A percentile compares a stretch with the other conserved stretches of the same genome.
Conservation (phyloP, 2,888 invertebrate genomes). For the Stenchaetothrips biformis region DNA sequence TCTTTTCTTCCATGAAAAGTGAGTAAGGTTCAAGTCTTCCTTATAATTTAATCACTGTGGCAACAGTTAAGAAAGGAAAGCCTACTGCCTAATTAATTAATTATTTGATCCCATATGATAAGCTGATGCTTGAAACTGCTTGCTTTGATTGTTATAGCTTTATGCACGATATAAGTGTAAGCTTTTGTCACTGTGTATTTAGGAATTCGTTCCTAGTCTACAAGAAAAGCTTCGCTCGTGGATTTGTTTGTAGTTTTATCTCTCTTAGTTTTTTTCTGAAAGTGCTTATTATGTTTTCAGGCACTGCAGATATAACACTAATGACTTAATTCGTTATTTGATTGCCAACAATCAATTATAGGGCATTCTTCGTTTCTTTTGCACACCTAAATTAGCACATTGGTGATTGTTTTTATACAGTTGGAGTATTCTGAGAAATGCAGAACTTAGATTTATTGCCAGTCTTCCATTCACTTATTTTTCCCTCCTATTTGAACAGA, state of each 20-base stretch:
- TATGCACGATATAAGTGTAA: not conserved
- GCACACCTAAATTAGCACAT: too few relatives aligned
- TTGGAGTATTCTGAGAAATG: too few relatives aligned
- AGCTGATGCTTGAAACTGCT: not conserved
- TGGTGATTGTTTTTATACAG: too few relatives aligned
- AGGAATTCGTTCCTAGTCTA: not conserved
- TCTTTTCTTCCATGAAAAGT: not conserved
- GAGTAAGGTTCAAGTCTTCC: not conserved
- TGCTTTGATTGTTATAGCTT: conserved; percentile 13
- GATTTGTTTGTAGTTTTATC: not conserved
- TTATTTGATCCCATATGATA: not conserved
- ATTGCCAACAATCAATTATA: too few relatives aligned
- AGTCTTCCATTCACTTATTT: not conserved
- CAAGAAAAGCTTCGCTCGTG: not conserved
- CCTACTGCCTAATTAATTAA: not conserved
- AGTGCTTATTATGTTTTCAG: not conserved
- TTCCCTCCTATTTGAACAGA: not conserved
- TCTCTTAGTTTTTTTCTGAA: not conserved
- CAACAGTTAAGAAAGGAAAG: not conserved
- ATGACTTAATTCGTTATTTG: too few relatives aligned
- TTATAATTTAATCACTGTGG: not conserved
- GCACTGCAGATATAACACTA: not conserved
- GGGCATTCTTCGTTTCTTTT: too few relatives aligned
- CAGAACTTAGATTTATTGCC: too few relatives aligned
- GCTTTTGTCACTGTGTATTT: not conserved